phyloP scores from a whole-genome alignment of 1,140 invertebrate species.

The Drosophila willistoni region DNA sequence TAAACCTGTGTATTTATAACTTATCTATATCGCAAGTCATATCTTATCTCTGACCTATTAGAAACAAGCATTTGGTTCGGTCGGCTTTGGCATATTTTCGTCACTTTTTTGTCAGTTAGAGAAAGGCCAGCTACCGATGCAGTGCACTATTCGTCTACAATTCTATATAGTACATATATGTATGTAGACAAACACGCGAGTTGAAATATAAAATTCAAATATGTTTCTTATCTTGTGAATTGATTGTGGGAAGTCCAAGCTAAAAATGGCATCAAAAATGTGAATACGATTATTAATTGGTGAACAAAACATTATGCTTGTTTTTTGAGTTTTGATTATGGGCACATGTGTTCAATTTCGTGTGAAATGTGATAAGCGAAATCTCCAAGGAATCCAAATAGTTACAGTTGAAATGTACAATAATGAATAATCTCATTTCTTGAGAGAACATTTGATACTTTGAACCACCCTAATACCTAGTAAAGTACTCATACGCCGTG shows the following conservation, averaged over 20 bases:
- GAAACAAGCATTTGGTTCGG: no score
- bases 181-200: not conserved
- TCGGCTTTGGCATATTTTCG: no score
- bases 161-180: not conserved
- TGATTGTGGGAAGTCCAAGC: not conserved
- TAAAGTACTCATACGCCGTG: slow-evolving; percentile 34
- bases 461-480: not conserved
- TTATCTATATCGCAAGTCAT: no score
- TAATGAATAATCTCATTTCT: no score
- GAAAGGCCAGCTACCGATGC: no score
- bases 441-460: not conserved
- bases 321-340: not conserved
- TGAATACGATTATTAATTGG: not conserved
- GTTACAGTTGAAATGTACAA: no score
- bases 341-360: not conserved
- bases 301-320: slow-evolving; percentile 4
- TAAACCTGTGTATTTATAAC: no score
- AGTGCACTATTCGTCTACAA: no score
- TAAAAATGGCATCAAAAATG: not conserved
- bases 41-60: no score
- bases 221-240: not conserved
- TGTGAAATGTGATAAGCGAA: not conserved
- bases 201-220: not conserved
- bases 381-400: no score
- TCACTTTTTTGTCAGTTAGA: no score